Conservation (phyloP, 2,113 vertebrate genomes). For the Mellivora capensis region DNA sequence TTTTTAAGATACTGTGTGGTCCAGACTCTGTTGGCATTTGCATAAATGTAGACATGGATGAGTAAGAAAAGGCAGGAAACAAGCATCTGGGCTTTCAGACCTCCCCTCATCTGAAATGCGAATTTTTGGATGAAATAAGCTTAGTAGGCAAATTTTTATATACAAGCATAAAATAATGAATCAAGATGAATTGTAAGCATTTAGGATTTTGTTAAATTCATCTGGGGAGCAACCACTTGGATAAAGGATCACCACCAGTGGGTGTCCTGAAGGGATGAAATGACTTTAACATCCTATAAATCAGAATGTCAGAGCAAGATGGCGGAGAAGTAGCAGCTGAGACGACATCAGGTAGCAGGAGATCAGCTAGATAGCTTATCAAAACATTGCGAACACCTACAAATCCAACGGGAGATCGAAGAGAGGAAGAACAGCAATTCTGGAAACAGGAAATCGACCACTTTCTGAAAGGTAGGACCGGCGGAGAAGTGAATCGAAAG, state of each 20-base stretch:
- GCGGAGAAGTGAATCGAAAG: no score
- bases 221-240: background rate
- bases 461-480: no score
- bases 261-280: background rate
- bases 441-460: no score
- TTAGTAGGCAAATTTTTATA: background rate
- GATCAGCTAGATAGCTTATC: no score
- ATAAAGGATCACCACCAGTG: background rate
- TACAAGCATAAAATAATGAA: background rate
- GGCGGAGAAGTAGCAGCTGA: no score
- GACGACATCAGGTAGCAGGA: no score
- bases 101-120: background rate
- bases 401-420: no score
- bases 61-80: background rate
- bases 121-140: background rate
- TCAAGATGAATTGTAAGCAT: background rate
- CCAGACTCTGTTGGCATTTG: background rate
- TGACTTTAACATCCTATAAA: background rate
- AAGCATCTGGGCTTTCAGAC: background rate
- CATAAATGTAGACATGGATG: background rate
- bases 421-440: no score
- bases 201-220: conserved; percentile 15
- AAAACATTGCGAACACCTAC: no score
- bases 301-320: no score
- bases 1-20: background rate